Evolutionary conservation across 2,888 invertebrate species (phyloP), one percentile per base, ranked within the genome.

Genomic region (Pharmacophagus antenor): DNA sequence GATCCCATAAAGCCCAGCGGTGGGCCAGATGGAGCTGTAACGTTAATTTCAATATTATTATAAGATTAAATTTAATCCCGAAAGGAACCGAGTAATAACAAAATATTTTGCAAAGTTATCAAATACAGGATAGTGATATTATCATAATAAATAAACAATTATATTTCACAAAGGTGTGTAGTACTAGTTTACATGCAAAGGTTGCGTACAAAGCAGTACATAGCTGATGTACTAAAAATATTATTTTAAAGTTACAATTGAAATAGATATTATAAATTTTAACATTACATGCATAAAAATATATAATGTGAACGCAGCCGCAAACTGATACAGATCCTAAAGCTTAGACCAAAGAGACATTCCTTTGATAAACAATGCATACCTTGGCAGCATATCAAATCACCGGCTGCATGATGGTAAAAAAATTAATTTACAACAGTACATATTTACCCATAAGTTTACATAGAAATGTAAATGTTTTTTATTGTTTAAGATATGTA

Each of bases 1-100:
- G 97, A 97, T 5, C 98, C 99, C 69, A 97, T 98, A 74, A 99
- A 97, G 25, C 97, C 97, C 53, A 96, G 93, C 0, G 99, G 99
- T 2, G 99, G 97, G 25, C 98, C 98, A 62, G 98, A 98, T 0
- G 99, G 99, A 52, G 99, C 98, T 98, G 84, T 8, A 71, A 77
- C 67, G 15, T 31, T 20, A 27, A 31, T 31, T 31, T 42, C 17
- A 17, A 17, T 18, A 15, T 42, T 15, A 17, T 17, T n/a, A 42
- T 12, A 17, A 4, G 6, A 5, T 27, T 27, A 8, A 17, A 31
- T 27, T 10, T 27, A 10, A 27, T 27, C 10, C 27, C 5, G 1
- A 27, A 10, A 27, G 10, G 10, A 27, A 27, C 27, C 7, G 10
- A 27, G 10, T 10, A 27, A 4, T 1, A 27, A 27, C 8, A 27